A percentile compares a stretch with the other conserved stretches of the same genome.
phyloP scores from a whole-genome alignment of 2,888 invertebrate species.

The Plagodis pulveraria region DNA sequence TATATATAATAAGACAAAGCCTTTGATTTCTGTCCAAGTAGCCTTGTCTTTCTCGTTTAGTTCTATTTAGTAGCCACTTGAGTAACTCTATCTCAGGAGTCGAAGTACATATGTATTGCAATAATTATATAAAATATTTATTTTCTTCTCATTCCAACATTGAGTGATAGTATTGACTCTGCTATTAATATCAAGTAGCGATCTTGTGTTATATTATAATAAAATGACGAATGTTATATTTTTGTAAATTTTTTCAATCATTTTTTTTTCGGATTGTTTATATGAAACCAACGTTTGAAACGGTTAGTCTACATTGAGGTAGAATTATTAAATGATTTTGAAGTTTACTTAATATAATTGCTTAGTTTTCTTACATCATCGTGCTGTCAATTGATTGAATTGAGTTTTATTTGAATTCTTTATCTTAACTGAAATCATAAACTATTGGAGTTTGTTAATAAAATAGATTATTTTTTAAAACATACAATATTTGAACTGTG shows the following conservation, averaged over 20 bases:
- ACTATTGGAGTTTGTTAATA: no score
- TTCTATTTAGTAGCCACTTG: conserved; percentile 30
- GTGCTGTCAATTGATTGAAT: not conserved
- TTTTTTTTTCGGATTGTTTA: conserved; percentile 57
- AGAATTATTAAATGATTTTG: conserved; percentile 9
- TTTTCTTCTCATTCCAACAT: conserved; percentile 77
- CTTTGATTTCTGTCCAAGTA: conserved; percentile 37
- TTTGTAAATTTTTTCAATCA: conserved; percentile 74
- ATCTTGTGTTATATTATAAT: conserved; percentile 64
- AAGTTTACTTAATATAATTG: not conserved
- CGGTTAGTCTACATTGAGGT: conserved; percentile 60
- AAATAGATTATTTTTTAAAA: no score
- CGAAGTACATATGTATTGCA: conserved; percentile 37
- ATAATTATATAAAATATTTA: conserved; percentile 57
- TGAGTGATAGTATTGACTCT: conserved; percentile 64
- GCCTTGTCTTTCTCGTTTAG: conserved; percentile 40
- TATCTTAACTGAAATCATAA: no score
- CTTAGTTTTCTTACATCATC: conserved; percentile 1
- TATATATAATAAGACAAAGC: conserved; percentile 39
- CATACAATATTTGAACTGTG: no score
- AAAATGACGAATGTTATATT: conserved; percentile 72
- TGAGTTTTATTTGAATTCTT: no score
- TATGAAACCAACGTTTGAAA: conserved; percentile 49
- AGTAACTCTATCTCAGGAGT: conserved; percentile 37
- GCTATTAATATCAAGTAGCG: conserved; percentile 55